Evolutionary conservation across 2,113 vertebrate genomes (phyloP), one percentile per base, ranked within the genome.

Genomic region (Phrynosoma blainvillii): DNA sequence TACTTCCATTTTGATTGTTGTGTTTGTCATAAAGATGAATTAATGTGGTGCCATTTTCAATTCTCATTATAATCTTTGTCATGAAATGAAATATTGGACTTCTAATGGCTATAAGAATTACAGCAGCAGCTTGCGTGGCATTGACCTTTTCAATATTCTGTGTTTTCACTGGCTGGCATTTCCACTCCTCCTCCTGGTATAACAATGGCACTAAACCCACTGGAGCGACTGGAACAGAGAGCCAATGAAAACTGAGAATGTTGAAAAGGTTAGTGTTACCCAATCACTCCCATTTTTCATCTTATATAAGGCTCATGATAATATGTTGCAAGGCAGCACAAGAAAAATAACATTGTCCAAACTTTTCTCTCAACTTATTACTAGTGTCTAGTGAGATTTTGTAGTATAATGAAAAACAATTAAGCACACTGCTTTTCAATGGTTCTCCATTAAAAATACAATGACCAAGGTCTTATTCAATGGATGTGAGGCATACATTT

Each of bases 111-210:
- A 94, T 96, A 94, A 96, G 96, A 97, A 96, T 97, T 95, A 97
- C 93, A 96, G 94, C 87, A 92, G 89, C 90, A 90, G 94, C 94
- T 93, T 95, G 91, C 95, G 94, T 93, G 90, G 91, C 87, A 92
- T 89, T 97, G 96, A 97, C 97, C 96, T 97, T 97, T 97, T 97
- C 89, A 97, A 95, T 97, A 96, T 96, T 97, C 97, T 95, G 90
- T 89, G 85, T 96, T 96, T 96, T 96, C 95, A 96, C 95, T 96
- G 96, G 96, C 94, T 97, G 96, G 95, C 95, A 96, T 96, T 97
- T 97, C 93, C 88, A 93, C 87, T 93, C 87, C 90, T 92, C 91
- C 87, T 93, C 89, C 84, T 91, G 82, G 92, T 93, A 13, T 66
- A 93, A 93, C 14, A 92, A 89, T 89, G 66, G 80, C 92, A 54